Percentiles rank a stretch among this genome's conserved stretches.
Conservation (phyloP, 2,888 invertebrate genomes). For the Epistrophella euchroma region DNA sequence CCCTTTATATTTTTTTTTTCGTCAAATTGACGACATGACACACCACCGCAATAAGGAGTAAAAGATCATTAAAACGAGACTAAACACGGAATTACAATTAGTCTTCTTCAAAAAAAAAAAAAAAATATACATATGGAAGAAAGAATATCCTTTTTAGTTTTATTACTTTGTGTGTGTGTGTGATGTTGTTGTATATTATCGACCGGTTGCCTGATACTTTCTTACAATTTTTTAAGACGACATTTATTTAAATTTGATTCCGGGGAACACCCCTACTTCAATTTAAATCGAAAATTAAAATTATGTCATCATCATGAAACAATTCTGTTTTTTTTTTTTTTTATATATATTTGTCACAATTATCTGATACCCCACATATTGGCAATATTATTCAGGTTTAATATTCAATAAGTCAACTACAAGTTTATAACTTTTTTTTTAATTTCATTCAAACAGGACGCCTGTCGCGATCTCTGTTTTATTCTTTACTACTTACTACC, state of each 20-base stretch:
- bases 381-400: background rate
- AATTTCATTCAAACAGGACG: no score
- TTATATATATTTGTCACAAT: no score
- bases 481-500: no score
- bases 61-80: constrained; percentile 70
- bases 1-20: constrained; percentile 26
- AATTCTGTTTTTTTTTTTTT: background rate
- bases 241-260: background rate
- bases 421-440: background rate
- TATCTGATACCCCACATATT: no score
- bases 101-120: constrained; percentile 53
- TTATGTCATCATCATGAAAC: background rate
- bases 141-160: constrained; percentile 58
- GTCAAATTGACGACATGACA: constrained; percentile 59
- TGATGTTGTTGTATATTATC: background rate
- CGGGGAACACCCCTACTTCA: background rate
- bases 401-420: background rate
- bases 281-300: background rate
- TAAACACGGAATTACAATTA: constrained; percentile 75
- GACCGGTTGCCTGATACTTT: background rate
- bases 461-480: no score
- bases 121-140: background rate
- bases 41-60: constrained; percentile 45
- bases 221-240: background rate
- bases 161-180: constrained; percentile 11